These are phyloP conservation scores for Zaprionus davidi DNA, from an alignment of 1,140 invertebrate species.

Conservation along the genomic window DNA sequence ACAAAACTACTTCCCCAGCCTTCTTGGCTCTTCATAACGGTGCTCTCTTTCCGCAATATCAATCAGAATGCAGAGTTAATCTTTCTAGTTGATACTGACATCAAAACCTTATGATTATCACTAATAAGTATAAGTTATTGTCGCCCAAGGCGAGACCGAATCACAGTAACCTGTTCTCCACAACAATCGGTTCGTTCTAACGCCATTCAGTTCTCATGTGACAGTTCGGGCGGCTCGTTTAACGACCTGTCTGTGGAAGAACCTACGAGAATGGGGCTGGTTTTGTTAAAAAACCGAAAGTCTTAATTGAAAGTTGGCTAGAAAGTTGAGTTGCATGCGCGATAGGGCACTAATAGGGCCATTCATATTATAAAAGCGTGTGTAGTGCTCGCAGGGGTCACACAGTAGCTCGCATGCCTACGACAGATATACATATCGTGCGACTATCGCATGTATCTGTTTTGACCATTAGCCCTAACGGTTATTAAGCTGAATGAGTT, in stretches of 20 bases:
- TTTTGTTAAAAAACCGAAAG: slow-evolving; percentile 67
- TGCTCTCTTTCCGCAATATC: not conserved
- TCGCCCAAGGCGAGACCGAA: not conserved
- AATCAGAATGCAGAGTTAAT: not conserved
- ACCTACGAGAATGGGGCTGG: slow-evolving; percentile 40
- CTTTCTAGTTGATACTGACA: not conserved
- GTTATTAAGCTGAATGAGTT: slow-evolving; percentile 54
- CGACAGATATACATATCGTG: slow-evolving; percentile 17
- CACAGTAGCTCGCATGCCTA: slow-evolving; percentile 57
- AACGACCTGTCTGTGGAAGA: slow-evolving; percentile 38
- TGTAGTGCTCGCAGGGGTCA: slow-evolving; percentile 43
- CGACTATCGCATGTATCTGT: slow-evolving; percentile 49
- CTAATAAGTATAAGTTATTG: slow-evolving; percentile 19
- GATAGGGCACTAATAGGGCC: slow-evolving; percentile 45
- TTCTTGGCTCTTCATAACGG: not conserved
- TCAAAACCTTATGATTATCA: slow-evolving; percentile 10
- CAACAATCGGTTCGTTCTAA: slow-evolving; percentile 38
- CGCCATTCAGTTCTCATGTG: slow-evolving; percentile 35
- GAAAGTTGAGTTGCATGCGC: slow-evolving; percentile 55
- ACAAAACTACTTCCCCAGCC: not conserved
- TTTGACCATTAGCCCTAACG: slow-evolving; percentile 71
- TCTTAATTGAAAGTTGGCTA: slow-evolving; percentile 75
- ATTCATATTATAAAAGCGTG: slow-evolving; percentile 62
- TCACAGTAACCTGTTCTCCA: slow-evolving; percentile 22
- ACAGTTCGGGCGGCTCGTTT: slow-evolving; percentile 29